Percentiles rank a stretch among this genome's conserved stretches.
Evolutionary conservation across 2,797 vertebrate species (phyloP).

Genomic region (Bradypodion pumilum): DNA sequence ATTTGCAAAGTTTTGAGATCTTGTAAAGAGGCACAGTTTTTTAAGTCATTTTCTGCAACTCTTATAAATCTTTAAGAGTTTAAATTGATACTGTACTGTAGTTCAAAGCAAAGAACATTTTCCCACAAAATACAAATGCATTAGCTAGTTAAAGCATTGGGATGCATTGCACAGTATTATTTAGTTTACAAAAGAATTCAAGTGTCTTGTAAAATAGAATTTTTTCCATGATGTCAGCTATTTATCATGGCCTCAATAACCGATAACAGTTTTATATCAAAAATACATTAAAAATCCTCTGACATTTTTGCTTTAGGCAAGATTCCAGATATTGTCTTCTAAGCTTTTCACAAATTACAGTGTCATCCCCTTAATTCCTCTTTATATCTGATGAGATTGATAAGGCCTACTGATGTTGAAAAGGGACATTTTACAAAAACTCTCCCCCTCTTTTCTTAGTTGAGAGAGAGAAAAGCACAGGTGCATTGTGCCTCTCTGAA

Average conservation of each 20-base stretch:
- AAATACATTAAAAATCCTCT: not conserved
- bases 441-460: too few species aligned
- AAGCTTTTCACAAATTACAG: not conserved
- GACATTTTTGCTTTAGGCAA: not conserved
- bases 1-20: not conserved
- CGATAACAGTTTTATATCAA: not conserved
- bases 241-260: not conserved
- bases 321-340: not conserved
- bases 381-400: not conserved
- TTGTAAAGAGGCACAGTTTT: not conserved
- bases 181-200: not conserved
- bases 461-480: not conserved
- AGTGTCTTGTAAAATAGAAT: not conserved
- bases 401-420: not conserved
- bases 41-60: not conserved
- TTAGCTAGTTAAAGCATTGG: not conserved
- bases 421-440: not conserved
- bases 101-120: conserved; percentile 5
- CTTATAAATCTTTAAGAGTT: not conserved
- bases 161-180: too few species aligned
- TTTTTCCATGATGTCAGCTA: conserved; percentile 4
- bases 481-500: not conserved
- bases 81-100: not conserved
- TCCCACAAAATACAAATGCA: too few species aligned
- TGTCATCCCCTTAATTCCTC: not conserved